Evolutionary conservation across 2,888 invertebrate genomes (phyloP), one percentile per base, ranked within the genome.

Genomic region (Nematopogon swammerdamellus): DNA sequence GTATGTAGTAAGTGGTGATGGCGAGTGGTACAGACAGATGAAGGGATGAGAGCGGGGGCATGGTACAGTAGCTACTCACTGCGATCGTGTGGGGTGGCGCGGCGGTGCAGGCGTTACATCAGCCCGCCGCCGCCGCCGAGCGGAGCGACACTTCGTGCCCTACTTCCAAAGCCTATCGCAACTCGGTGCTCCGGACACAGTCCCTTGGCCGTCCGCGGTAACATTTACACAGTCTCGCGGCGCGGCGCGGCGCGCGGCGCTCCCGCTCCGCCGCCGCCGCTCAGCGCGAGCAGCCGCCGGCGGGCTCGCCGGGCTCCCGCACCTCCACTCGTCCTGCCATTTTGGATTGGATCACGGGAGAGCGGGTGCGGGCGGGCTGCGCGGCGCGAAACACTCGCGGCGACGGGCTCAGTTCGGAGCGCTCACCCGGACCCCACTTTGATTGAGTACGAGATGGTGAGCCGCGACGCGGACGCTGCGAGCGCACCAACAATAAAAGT

Each of bases 401-500:
- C 11, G 3, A 14, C 36, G 36, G 8, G 36, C 36, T 54, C 49
- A 53, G 51, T 51, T 54, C 50, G 51, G 49, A 51, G 52, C 52
- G 53, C 54, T 50, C 51, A 53, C 57, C 52, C 56, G 56, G 50
- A 53, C 54, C 54, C 56, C 56, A 57, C 65, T 61, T 61, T 63
- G 57, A 61, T 62, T 65, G 59, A 61, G 59, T 62, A 61, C 59
- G 53, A 59, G 58, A 61, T n/a, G n/a, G n/a, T n/a, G n/a, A 63
- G 62, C 62, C 63, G 63, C 63, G 60, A 61, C 61, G 60, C 61
- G 60, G 60, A 62, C 57, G 56, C 65, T 67, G 65, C 65, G 66
- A 63, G 65, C 67, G 65, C 61, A 64, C 65, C 68, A 68, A 70
- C 73, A 74, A 72, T 72, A 75, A 70, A 73, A 73, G 72, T 73